Evolutionary conservation across 2,888 invertebrate genomes (phyloP).

Genomic region (Catocala sponsa): DNA sequence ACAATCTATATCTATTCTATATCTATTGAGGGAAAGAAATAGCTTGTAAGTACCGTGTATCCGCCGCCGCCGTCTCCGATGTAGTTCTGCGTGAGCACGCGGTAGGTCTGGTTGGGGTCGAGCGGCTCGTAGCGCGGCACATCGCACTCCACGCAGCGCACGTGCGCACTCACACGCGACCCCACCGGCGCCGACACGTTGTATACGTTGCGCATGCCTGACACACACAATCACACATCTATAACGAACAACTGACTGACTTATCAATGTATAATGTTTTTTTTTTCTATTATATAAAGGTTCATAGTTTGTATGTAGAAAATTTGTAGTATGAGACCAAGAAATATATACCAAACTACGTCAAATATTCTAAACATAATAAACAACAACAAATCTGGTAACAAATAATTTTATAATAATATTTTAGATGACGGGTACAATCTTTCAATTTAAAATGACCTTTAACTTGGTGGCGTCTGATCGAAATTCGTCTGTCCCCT

Average conservation of each 20-base stretch:
- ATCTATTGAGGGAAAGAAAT: neutral
- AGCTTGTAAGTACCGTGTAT: slow-evolving; percentile 75
- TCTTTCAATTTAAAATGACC: no score
- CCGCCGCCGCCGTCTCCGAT: slow-evolving; percentile 92
- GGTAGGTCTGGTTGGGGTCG: slow-evolving; percentile 87
- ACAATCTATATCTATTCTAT: no score
- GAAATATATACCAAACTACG: no score
- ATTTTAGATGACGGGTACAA: no score
- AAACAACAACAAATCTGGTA: no score
- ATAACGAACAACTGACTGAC: slow-evolving; percentile 16
- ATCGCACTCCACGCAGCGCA: slow-evolving; percentile 90
- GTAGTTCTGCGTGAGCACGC: slow-evolving; percentile 89
- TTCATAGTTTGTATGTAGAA: no score
- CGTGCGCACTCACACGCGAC: slow-evolving; percentile 85
- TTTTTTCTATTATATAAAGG: neutral
- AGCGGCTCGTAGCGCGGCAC: slow-evolving; percentile 90
- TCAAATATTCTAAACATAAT: no score
- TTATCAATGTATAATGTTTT: no score
- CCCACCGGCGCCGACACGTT: slow-evolving; percentile 89
- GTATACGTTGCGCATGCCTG: slow-evolving; percentile 89
- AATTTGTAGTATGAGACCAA: no score
- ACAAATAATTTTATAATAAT: no score
- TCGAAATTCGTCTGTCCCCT: no score
- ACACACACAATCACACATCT: neutral
- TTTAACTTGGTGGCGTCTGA: no score